phyloP scores from a whole-genome alignment of 2,888 invertebrate genomes.

The Agrotis puta region DNA sequence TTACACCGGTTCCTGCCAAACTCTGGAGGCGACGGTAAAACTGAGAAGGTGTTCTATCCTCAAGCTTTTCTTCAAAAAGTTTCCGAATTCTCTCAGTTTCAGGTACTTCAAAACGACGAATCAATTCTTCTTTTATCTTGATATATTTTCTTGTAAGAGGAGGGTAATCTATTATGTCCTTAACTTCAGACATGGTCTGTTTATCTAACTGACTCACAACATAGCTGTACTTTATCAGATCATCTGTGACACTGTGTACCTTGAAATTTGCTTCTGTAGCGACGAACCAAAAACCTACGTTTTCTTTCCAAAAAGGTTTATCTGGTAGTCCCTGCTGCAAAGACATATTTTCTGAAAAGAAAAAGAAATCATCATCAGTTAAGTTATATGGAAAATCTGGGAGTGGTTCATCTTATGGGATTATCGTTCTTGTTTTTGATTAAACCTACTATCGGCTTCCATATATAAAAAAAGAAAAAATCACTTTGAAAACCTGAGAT shows the following conservation, averaged over 20 bases:
- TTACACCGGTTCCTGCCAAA: constrained; percentile 11
- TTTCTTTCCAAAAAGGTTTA: constrained; percentile 15
- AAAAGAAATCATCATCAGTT: not conserved
- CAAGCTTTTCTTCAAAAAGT: constrained; percentile 32
- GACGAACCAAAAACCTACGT: constrained; percentile 19
- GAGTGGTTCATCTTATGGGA: too few species aligned
- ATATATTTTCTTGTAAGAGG: constrained; percentile 17
- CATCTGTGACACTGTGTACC: constrained; percentile 23
- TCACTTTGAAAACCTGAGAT: too few species aligned
- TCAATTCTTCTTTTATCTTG: constrained; percentile 32
- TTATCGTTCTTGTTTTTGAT: too few species aligned
- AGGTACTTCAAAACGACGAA: constrained; percentile 18
- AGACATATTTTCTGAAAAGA: constrained; percentile 28
- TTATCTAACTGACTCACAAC: constrained; percentile 42
- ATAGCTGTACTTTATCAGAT: constrained; percentile 34
- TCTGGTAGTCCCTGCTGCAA: constrained; percentile 27
- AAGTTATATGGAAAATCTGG: not conserved
- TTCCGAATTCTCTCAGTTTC: constrained; percentile 27
- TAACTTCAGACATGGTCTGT: constrained; percentile 10
- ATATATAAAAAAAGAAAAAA: too few species aligned
- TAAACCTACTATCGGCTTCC: too few species aligned
- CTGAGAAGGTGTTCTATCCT: constrained; percentile 31
- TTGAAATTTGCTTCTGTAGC: constrained; percentile 28
- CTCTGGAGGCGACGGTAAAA: constrained; percentile 28
- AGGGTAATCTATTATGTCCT: constrained; percentile 26